These are phyloP conservation scores for Asteroscopus sphinx DNA, from an alignment of 2,888 invertebrate species.

Conservation along the genomic window DNA sequence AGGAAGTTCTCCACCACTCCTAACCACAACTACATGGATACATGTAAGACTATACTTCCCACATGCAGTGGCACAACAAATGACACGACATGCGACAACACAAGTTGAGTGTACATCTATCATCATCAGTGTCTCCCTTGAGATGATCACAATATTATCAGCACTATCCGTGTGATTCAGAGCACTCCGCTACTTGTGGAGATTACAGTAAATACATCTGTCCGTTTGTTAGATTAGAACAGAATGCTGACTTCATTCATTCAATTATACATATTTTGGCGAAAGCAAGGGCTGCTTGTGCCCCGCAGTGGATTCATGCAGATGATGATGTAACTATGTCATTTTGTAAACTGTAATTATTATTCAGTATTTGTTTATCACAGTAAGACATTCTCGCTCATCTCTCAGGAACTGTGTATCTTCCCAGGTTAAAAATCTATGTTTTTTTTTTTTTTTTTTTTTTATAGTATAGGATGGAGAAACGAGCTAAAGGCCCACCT, in stretches of 20 bases:
- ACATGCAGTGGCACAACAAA: slow-evolving; percentile 4
- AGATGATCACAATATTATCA: slow-evolving; percentile 13
- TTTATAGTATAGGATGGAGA: too few relatives aligned
- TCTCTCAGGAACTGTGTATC: too few relatives aligned
- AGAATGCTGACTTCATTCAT: not conserved
- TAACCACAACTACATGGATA: slow-evolving; percentile 2
- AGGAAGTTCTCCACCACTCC: not conserved
- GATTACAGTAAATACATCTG: not conserved
- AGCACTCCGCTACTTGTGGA: not conserved
- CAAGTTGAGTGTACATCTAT: not conserved
- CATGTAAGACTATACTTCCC: slow-evolving; percentile 7
- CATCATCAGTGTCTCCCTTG: slow-evolving; percentile 18
- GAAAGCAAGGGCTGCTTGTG: too few relatives aligned
- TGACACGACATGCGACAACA: slow-evolving; percentile 3
- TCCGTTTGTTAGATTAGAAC: not conserved
- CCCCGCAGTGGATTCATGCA: too few relatives aligned
- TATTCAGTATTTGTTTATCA: too few relatives aligned
- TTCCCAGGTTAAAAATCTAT: too few relatives aligned
- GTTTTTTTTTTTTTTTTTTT: too few relatives aligned
- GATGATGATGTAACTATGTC: too few relatives aligned
- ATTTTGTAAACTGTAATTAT: too few relatives aligned
- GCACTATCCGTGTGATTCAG: not conserved
- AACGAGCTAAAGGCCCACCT: too few relatives aligned
- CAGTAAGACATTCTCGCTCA: too few relatives aligned
- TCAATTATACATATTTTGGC: not conserved